A percentile compares a stretch with the other conserved stretches of the same genome.
Evolutionary conservation across 2,113 vertebrate genomes (phyloP).

Genomic region (Ailuropoda melanoleuca): DNA sequence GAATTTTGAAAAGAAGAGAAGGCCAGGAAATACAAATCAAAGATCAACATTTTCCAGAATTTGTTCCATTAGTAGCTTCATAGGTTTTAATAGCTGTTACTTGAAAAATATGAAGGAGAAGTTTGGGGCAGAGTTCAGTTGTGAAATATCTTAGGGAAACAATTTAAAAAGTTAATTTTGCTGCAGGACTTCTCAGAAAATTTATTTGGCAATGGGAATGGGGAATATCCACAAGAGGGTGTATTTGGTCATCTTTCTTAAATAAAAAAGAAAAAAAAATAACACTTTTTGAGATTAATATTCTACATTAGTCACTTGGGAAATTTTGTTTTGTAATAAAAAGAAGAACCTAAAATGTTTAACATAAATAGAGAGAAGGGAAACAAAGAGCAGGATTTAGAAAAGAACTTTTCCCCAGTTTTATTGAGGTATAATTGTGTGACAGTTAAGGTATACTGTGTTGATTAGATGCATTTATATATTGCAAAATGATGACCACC

Average conservation of each 20-base stretch:
- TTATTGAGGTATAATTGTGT: background rate
- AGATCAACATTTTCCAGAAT: background rate
- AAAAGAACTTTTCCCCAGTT: background rate
- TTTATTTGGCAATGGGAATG: background rate
- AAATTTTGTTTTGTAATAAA: slow-evolving; percentile 11
- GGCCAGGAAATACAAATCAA: background rate
- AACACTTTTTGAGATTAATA: background rate
- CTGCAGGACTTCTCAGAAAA: background rate
- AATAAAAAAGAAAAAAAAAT: background rate
- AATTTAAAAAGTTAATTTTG: slow-evolving; percentile 27
- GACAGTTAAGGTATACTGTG: background rate
- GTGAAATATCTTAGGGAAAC: background rate
- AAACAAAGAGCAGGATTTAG: background rate
- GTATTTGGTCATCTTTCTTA: background rate
- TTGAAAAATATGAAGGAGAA: background rate
- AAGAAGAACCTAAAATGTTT: background rate
- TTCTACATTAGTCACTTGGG: background rate
- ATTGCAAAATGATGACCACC: background rate
- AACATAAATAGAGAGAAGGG: background rate
- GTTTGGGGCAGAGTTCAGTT: background rate
- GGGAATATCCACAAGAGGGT: background rate
- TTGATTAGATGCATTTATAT: background rate
- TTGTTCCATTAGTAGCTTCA: background rate
- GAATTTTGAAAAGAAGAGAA: background rate
- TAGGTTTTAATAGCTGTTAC: background rate